Evolutionary conservation across 2,113 vertebrate genomes (phyloP).

Genomic region (Platysternon megacephalum): DNA sequence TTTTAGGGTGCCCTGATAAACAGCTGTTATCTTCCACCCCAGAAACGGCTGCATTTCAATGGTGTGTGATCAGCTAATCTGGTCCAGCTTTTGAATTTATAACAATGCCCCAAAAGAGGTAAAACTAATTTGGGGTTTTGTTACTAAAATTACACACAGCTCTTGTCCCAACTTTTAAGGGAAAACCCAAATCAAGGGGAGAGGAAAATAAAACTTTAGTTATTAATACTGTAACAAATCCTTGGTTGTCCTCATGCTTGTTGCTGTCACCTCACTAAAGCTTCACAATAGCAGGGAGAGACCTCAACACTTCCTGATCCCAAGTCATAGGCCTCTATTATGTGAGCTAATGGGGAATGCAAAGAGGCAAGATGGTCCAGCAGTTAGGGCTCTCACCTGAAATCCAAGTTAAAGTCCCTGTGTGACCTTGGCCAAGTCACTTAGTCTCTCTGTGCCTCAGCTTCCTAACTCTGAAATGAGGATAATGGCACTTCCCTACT

Average conservation of each 20-base stretch:
- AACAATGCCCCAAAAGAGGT: rapidly evolving
- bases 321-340: background rate
- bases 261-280: background rate
- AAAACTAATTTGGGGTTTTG: background rate
- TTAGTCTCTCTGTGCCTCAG: background rate
- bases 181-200: background rate
- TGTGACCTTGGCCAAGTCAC: background rate
- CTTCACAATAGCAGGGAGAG: background rate
- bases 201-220: background rate
- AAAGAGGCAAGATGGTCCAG: background rate
- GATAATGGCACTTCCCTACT: background rate
- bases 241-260: background rate
- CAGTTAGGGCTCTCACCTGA: background rate
- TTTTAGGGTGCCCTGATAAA: background rate
- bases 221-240: background rate
- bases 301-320: rapidly evolving
- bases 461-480: rapidly evolving
- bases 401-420: rapidly evolving
- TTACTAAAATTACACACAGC: background rate
- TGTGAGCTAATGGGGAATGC: background rate
- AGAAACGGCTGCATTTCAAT: background rate
- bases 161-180: background rate
- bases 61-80: background rate
- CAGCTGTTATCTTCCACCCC: background rate
- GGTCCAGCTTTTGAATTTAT: background rate